These are phyloP conservation scores for Drosophila nigricruria DNA, from an alignment of 2,888 invertebrate species.

Conservation along the genomic window DNA sequence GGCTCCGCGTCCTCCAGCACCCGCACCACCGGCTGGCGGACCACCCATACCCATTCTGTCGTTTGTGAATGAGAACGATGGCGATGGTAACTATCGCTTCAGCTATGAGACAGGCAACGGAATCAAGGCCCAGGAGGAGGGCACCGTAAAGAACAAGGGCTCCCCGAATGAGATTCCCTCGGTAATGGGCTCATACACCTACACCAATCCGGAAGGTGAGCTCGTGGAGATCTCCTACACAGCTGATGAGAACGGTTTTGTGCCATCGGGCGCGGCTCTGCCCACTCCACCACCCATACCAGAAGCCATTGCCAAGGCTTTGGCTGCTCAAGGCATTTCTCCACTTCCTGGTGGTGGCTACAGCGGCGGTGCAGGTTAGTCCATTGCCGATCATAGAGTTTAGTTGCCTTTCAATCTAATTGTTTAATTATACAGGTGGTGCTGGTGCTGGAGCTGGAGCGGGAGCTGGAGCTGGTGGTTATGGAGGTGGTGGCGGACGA, in stretches of 20 bases:
- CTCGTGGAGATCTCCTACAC: constrained; percentile 88
- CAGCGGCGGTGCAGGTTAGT: constrained; percentile 73
- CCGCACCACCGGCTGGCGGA: constrained; percentile 74
- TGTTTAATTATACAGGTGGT: not conserved
- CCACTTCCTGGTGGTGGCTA: constrained; percentile 86
- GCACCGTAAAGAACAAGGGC: constrained; percentile 88
- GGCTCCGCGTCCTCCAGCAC: constrained; percentile 70
- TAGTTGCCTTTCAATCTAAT: not conserved
- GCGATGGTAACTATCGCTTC: constrained; percentile 87
- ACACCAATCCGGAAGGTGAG: constrained; percentile 89
- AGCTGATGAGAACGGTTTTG: constrained; percentile 89
- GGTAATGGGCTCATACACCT: constrained; percentile 88
- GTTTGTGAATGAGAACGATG: constrained; percentile 87
- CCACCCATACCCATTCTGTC: constrained; percentile 87
- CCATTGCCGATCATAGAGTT: not conserved
- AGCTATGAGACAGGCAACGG: constrained; percentile 89
- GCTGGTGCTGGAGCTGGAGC: constrained; percentile 29
- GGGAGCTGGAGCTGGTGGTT: constrained; percentile 26
- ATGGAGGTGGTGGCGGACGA: constrained; percentile 19
- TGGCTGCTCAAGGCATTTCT: constrained; percentile 85
- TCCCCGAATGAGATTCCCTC: constrained; percentile 87
- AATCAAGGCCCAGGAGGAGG: constrained; percentile 88
- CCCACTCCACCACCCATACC: constrained; percentile 89
- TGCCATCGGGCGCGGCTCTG: constrained; percentile 87
- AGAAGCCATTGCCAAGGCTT: constrained; percentile 87